These are phyloP conservation scores for Copsychus sechellarum DNA, from an alignment of 2,113 vertebrate species.

Conservation along the genomic window DNA sequence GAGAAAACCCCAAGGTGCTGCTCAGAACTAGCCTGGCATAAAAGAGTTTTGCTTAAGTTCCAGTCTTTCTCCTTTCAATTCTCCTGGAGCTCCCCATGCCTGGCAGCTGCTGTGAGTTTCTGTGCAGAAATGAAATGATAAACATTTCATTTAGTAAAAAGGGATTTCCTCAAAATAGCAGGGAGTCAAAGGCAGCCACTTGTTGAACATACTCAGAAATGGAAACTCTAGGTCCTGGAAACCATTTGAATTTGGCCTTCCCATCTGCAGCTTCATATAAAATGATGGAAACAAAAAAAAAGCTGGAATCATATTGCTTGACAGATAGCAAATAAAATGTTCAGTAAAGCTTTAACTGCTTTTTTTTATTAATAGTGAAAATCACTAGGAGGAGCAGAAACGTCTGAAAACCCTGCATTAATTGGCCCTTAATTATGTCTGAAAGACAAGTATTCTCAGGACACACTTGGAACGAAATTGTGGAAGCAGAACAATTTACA, in stretches of 20 bases:
- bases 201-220: neutral
- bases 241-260: neutral
- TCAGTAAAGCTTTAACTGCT: neutral
- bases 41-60: neutral
- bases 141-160: neutral
- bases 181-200: neutral
- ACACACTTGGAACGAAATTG: neutral
- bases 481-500: neutral
- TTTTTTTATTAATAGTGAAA: neutral
- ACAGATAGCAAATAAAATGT: neutral
- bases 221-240: neutral
- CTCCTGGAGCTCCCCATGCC: neutral
- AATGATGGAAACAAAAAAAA: neutral
- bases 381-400: neutral
- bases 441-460: neutral
- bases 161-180: neutral
- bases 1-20: neutral
- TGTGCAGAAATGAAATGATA: neutral
- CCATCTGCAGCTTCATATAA: neutral
- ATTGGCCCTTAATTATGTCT: neutral
- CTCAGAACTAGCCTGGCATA: neutral
- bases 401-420: neutral
- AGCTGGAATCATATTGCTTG: neutral
- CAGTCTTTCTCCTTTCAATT: neutral
- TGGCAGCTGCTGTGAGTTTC: neutral